Evolutionary conservation across 1,140 invertebrate species (phyloP).

Genomic region (Acyrthosiphon pisum): DNA sequence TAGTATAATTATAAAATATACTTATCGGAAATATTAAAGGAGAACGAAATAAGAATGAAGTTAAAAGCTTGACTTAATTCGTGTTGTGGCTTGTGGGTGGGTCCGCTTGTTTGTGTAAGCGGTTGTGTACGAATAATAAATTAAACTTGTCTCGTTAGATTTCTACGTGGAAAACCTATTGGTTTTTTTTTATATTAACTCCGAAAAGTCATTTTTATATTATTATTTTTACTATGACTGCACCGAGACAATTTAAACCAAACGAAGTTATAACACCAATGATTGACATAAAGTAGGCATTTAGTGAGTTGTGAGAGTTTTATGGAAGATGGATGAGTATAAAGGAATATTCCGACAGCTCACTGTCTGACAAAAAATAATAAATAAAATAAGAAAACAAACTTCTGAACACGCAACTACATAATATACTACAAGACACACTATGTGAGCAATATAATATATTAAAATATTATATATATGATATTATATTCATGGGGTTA

Average conservation of each 20-base stretch:
- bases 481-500: background rate
- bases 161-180: background rate
- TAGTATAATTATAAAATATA: background rate
- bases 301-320: background rate
- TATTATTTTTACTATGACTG: background rate
- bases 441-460: too few relatives aligned
- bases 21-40: background rate
- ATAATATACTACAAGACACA: background rate
- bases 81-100: background rate
- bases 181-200: background rate
- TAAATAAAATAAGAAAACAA: background rate
- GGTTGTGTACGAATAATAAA: background rate
- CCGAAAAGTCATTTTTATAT: background rate
- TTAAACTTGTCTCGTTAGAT: background rate
- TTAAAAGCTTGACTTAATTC: background rate
- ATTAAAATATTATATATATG: too few relatives aligned
- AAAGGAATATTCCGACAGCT: background rate
- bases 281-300: background rate
- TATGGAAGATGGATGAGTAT: conserved; percentile 18
- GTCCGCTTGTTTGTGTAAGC: background rate
- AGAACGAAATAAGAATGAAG: background rate
- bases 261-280: background rate
- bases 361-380: background rate
- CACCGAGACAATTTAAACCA: background rate
- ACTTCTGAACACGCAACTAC: background rate